Percentiles rank a stretch among this genome's conserved stretches.
Evolutionary conservation across 2,888 invertebrate species (phyloP).

Genomic region (Nymphalis polychloros): DNA sequence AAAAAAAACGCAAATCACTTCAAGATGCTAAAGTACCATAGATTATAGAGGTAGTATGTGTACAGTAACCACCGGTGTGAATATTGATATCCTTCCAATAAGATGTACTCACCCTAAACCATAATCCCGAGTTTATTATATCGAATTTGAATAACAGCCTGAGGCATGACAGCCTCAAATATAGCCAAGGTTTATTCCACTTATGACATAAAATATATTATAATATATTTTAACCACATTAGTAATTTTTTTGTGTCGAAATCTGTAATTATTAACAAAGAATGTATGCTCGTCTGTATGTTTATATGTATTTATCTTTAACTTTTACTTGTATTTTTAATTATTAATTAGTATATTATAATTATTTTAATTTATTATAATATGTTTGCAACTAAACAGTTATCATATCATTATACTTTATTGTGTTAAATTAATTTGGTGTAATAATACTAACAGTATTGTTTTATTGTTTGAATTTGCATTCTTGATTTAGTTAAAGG

Average conservation of each 20-base stretch:
- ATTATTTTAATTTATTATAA: too few relatives aligned
- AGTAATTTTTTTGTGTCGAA: not conserved
- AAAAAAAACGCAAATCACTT: not conserved
- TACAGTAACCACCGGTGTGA: conserved; percentile 37
- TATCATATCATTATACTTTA: too few relatives aligned
- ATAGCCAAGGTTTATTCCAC: conserved; percentile 32
- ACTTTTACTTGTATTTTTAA: too few relatives aligned
- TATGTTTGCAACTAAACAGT: too few relatives aligned
- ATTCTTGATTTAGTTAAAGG: not conserved
- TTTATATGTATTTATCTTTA: too few relatives aligned
- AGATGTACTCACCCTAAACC: conserved; percentile 38
- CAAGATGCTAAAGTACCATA: not conserved
- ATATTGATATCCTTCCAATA: conserved; percentile 38
- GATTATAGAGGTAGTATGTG: not conserved
- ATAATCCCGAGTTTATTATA: conserved; percentile 47
- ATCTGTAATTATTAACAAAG: too few relatives aligned
- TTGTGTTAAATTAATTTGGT: too few relatives aligned
- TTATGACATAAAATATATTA: conserved; percentile 7
- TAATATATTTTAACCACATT: not conserved
- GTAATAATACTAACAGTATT: too few relatives aligned
- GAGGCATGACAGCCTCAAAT: conserved; percentile 36
- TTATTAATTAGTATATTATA: too few relatives aligned
- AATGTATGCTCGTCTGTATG: too few relatives aligned
- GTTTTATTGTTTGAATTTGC: too few relatives aligned
- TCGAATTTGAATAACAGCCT: conserved; percentile 47